Percentiles rank a stretch among this genome's conserved stretches.
phyloP scores from a whole-genome alignment of 1,140 invertebrate species.

The Tribolium madens region DNA sequence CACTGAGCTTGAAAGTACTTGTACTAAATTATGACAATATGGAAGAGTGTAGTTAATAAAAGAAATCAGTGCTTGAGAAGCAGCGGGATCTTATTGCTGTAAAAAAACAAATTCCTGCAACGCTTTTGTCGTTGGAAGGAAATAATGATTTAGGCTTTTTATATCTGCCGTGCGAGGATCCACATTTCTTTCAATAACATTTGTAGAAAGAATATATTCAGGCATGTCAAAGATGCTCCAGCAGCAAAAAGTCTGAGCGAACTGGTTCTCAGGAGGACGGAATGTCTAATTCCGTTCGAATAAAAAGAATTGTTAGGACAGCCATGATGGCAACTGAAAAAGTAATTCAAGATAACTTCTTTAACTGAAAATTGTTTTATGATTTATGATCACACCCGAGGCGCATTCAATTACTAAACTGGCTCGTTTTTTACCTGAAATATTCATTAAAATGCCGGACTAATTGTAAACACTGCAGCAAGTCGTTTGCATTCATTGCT shows the following conservation, averaged over 20 bases:
- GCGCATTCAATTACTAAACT: slow-evolving; percentile 53
- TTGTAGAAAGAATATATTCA: slow-evolving; percentile 49
- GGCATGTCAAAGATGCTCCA: slow-evolving; percentile 47
- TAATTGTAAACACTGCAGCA: slow-evolving; percentile 50
- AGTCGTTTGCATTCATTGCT: slow-evolving; percentile 49
- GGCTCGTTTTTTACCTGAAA: slow-evolving; percentile 52
- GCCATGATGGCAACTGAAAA: neutral
- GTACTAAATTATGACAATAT: slow-evolving; percentile 36
- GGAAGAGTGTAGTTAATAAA: slow-evolving; percentile 29
- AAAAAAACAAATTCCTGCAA: slow-evolving; percentile 16
- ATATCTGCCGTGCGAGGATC: slow-evolving; percentile 42
- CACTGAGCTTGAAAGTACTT: slow-evolving; percentile 34
- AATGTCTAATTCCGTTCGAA: slow-evolving; percentile 24
- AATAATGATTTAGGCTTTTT: slow-evolving; percentile 48
- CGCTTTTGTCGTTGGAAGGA: slow-evolving; percentile 18
- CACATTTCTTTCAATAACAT: slow-evolving; percentile 48
- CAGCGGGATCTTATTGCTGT: slow-evolving; percentile 2
- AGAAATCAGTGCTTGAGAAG: slow-evolving; percentile 27
- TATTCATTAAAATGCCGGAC: slow-evolving; percentile 51
- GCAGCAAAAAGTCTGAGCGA: slow-evolving; percentile 44
- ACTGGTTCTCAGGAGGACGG: slow-evolving; percentile 43
- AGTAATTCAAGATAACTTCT: slow-evolving; percentile 25
- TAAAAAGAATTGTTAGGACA: slow-evolving; percentile 2
- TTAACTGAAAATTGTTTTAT: slow-evolving; percentile 46
- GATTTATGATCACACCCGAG: slow-evolving; percentile 37